These are phyloP conservation scores for Lamellibrachia luymesi DNA, from an alignment of 1,140 invertebrate species.

Conservation along the genomic window DNA sequence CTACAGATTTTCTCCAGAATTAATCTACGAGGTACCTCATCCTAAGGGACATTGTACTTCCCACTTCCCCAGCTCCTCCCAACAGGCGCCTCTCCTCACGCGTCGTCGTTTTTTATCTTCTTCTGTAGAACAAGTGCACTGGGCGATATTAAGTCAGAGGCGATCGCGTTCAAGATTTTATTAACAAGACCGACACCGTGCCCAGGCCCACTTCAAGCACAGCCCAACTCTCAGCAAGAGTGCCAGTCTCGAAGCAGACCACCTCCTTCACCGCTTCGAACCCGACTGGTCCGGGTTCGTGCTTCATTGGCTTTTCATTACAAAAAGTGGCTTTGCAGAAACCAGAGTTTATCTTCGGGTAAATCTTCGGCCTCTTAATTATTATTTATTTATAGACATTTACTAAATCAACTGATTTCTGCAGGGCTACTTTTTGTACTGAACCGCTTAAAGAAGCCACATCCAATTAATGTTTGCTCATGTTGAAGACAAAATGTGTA, in stretches of 20 bases:
- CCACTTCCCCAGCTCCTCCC: not conserved
- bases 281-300: constrained; percentile 21
- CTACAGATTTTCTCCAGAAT: not conserved
- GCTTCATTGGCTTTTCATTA: too few relatives aligned
- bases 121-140: not conserved
- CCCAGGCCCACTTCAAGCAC: constrained; percentile 2
- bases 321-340: not conserved
- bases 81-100: not conserved
- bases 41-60: not conserved
- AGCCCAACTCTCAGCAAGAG: constrained; percentile 6
- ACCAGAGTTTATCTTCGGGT: not conserved
- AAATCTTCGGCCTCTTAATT: not conserved
- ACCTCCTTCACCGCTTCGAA: constrained; percentile 11
- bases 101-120: not conserved
- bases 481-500: too few relatives aligned
- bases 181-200: constrained; percentile 3
- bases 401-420: not conserved
- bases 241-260: not conserved
- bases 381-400: not conserved
- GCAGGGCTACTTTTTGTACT: not conserved
- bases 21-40: not conserved
- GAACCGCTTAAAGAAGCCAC: not conserved
- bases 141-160: not conserved
- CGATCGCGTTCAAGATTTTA: not conserved
- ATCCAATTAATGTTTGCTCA: too few relatives aligned